Conservation (phyloP, 2,113 vertebrate genomes). For the Gavialis gangeticus region DNA sequence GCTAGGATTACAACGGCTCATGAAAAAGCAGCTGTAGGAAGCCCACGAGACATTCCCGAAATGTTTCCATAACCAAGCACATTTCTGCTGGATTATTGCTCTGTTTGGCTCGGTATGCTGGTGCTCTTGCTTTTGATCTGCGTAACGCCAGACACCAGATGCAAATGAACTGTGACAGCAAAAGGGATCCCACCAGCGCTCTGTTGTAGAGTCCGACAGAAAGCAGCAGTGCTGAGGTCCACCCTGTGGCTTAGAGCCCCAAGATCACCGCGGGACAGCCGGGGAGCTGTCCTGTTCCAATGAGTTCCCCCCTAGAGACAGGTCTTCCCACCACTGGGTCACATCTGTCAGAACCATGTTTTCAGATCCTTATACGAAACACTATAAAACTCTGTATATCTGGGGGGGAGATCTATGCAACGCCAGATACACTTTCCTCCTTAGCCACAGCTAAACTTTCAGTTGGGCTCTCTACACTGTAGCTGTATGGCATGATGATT, state of each 20-base stretch:
- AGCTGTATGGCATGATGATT: conserved; percentile 41
- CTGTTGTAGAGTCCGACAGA: not conserved
- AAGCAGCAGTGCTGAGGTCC: not conserved
- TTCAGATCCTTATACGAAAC: conserved; percentile 27
- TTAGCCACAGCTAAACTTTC: conserved; percentile 38
- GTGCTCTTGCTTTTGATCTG: not conserved
- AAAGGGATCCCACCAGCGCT: not conserved
- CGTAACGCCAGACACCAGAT: not conserved
- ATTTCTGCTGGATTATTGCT: conserved; percentile 54
- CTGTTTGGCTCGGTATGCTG: not conserved
- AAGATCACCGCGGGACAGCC: not conserved
- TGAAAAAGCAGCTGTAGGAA: conserved; percentile 51
- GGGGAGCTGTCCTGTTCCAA: not conserved
- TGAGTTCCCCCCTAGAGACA: conserved; percentile 28
- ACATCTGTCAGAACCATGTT: not conserved
- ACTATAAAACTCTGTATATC: conserved; percentile 31
- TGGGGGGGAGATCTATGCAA: conserved; percentile 47
- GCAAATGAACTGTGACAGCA: fast-evolving
- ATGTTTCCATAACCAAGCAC: conserved; percentile 68
- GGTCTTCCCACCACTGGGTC: not conserved
- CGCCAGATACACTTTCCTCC: conserved; percentile 30
- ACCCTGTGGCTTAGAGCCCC: not conserved
- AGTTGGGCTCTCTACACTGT: conserved; percentile 69
- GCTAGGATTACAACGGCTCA: conserved; percentile 51
- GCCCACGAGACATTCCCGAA: conserved; percentile 75